Base-by-base conservation (phyloP, 2,113 vertebrate genomes). In the Scophthalmus maximus region DNA sequence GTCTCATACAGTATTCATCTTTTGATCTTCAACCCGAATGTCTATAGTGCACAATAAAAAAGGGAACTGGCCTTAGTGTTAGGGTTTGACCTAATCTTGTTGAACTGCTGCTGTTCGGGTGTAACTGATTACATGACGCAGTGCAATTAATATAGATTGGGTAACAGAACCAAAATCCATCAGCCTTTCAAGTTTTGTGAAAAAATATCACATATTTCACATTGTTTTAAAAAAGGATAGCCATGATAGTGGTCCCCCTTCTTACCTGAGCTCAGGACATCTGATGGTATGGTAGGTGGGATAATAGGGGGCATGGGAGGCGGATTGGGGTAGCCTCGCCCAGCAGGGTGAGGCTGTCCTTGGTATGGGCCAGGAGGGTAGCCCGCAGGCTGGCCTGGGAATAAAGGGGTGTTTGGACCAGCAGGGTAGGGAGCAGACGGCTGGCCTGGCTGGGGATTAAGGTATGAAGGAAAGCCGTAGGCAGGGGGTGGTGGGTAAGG, bases 221-320 rank as follows among this genome's bases (percentile, higher is more conserved):
- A 15, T 17, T 40, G 36, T 15, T 40, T 40, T 40, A 40, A 6
- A 40, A 34, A 40, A 40, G 36, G 36, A 42, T 42, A 42, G 40
- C 47, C 14, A 8, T 52, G 22, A 61, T 38, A 25, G 29, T 23
- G 15, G 10, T 22, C 12, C 60, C 5, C 27, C 29, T 8, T 52
- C 94, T 94, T 89, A 97, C 97, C 95, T 0, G 94, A 92, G 73
- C 78, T 86, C 82, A 95, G 74, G 12, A 92, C 86, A 26, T 78
- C 69, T 23, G 84, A 76, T n/a, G 92, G 91, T 1, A 94, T 93
- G 53, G 92, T 77, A 0, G 95, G 95, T 1, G 91, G 90, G 0
- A 91, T 64, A 65, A 97, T 52, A 5, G 93, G 82, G 4, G 91
- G 86, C 81, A 93, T 88, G 25, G 91, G 78, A 25, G 90, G 91